Conservation (phyloP, 2,113 vertebrate species). For the Perca flavescens region DNA sequence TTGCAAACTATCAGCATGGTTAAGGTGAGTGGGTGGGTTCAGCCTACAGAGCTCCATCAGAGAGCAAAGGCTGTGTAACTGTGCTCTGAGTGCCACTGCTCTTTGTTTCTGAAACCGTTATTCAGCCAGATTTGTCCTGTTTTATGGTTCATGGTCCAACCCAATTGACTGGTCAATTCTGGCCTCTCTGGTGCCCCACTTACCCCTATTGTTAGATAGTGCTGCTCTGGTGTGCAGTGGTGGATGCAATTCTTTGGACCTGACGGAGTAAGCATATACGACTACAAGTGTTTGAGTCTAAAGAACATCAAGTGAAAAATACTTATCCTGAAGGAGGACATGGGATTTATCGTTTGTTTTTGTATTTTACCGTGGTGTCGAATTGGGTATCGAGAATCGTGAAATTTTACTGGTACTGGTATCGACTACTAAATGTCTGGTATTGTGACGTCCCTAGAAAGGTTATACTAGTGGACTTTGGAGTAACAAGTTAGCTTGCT, state of each 20-base stretch:
- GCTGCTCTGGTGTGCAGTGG: not conserved
- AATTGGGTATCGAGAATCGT: too few relatives aligned
- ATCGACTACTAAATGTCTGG: too few relatives aligned
- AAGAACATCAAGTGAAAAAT: too few relatives aligned
- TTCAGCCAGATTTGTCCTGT: not conserved
- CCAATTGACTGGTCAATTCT: not conserved
- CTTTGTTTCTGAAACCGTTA: conserved; percentile 2
- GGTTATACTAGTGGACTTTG: too few relatives aligned
- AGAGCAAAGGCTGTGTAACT: not conserved
- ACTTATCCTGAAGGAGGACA: too few relatives aligned
- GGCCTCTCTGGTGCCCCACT: not conserved
- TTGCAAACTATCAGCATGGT: not conserved
- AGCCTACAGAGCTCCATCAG: not conserved
- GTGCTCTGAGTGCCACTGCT: not conserved
- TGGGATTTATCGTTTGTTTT: too few relatives aligned
- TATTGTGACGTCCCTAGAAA: too few relatives aligned
- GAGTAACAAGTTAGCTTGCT: too few relatives aligned
- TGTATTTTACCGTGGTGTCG: too few relatives aligned
- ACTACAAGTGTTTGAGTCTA: too few relatives aligned
- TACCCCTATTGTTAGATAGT: not conserved
- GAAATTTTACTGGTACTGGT: too few relatives aligned
- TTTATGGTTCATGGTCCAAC: not conserved
- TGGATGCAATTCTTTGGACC: not conserved
- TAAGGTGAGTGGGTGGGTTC: not conserved
- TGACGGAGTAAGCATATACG: too few relatives aligned